Percentiles rank a stretch among this genome's conserved stretches.
Conservation (phyloP, 2,888 invertebrate genomes). For the Chrysodeixis includens region DNA sequence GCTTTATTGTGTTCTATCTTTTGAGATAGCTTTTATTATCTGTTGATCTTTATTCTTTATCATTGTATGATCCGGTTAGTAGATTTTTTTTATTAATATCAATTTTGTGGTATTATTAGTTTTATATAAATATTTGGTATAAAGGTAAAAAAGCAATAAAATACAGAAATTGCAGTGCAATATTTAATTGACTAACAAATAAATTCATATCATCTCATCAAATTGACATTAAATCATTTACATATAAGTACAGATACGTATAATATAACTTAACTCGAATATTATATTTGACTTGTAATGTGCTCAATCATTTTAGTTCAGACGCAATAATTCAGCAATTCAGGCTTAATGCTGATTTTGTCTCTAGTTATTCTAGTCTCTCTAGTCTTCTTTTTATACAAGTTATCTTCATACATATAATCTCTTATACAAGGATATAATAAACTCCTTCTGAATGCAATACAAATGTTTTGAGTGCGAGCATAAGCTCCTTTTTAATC, state of each 20-base stretch:
- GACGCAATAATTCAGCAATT: too few relatives aligned
- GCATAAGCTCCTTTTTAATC: too few relatives aligned
- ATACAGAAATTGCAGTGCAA: slow-evolving; percentile 65
- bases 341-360: too few relatives aligned
- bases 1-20: not conserved
- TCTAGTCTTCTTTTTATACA: too few relatives aligned
- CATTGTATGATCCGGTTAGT: not conserved
- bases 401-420: too few relatives aligned
- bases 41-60: not conserved
- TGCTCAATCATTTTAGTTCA: slow-evolving; percentile 10
- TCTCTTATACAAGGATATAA: too few relatives aligned
- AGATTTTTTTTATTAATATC: too few relatives aligned
- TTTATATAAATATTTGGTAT: not conserved
- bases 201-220: slow-evolving; percentile 73
- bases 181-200: slow-evolving; percentile 86
- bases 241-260: slow-evolving; percentile 43
- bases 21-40: slow-evolving; percentile 2
- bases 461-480: too few relatives aligned
- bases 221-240: slow-evolving; percentile 76
- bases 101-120: too few relatives aligned
- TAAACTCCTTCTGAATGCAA: too few relatives aligned
- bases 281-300: slow-evolving; percentile 16
- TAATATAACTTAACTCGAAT: slow-evolving; percentile 34
- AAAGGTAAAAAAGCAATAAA: slow-evolving; percentile 34
- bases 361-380: too few relatives aligned